Conservation (phyloP, 2,797 vertebrate species). For the Chiloscyllium punctatum region DNA sequence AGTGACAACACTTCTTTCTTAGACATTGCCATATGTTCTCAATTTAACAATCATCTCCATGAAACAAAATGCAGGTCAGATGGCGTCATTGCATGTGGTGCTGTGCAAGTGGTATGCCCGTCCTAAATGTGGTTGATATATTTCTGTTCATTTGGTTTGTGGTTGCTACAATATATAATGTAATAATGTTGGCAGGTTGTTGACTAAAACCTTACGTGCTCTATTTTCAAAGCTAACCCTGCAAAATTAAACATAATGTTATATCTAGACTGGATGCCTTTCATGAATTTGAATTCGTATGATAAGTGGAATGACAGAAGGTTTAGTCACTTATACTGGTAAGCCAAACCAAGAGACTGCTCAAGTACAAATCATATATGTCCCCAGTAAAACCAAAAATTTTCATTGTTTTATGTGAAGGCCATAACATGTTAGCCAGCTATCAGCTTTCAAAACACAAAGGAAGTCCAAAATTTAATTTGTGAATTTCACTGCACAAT, state of each 20-base stretch:
- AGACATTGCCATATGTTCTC: background rate
- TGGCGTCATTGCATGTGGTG: conserved; percentile 18
- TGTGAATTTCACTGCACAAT: background rate
- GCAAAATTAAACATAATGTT: background rate
- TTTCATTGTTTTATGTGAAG: background rate
- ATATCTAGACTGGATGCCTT: background rate
- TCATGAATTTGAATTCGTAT: background rate
- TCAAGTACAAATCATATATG: background rate
- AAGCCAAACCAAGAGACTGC: background rate
- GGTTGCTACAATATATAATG: conserved; percentile 14
- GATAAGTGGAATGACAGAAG: background rate
- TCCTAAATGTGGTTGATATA: conserved; percentile 29
- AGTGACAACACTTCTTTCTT: background rate
- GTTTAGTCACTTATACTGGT: background rate
- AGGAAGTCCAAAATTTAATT: background rate
- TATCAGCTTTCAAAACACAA: background rate
- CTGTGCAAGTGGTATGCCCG: background rate
- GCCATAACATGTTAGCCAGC: background rate
- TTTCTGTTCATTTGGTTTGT: conserved; percentile 24
- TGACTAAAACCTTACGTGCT: background rate
- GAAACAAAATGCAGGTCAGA: conserved; percentile 8
- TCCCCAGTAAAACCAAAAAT: background rate
- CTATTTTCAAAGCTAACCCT: conserved; percentile 7
- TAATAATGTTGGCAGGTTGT: background rate
- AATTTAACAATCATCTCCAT: background rate